Evolutionary conservation across 1,140 invertebrate genomes (phyloP).

Genomic region (Eubasilissa regina): DNA sequence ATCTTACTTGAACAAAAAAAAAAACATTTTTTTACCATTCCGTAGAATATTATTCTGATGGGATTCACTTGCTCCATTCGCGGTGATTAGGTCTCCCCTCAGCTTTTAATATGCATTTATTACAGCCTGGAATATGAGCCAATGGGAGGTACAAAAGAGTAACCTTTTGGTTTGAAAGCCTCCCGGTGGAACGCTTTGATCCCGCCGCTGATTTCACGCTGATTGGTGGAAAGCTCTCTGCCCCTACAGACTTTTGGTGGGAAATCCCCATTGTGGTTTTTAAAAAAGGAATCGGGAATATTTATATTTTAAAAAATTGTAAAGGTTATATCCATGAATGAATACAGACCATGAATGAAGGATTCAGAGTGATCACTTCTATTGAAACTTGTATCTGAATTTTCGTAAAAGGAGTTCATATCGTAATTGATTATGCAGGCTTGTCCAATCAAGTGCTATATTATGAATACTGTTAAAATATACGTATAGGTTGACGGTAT

Average conservation of each 20-base stretch:
- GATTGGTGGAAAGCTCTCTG: constrained; percentile 19
- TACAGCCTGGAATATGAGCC: constrained; percentile 42
- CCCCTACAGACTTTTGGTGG: background rate
- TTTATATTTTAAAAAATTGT: background rate
- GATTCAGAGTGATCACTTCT: too few relatives aligned
- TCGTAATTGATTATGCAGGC: too few relatives aligned
- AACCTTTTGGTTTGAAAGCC: constrained; percentile 39
- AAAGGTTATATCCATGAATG: too few relatives aligned
- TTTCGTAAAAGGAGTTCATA: too few relatives aligned
- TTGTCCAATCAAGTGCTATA: too few relatives aligned
- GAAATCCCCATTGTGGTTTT: constrained; percentile 19
- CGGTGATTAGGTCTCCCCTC: constrained; percentile 40
- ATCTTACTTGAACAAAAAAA: background rate
- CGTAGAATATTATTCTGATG: constrained; percentile 32
- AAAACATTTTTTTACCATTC: constrained; percentile 24
- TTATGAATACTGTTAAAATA: too few relatives aligned
- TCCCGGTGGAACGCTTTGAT: constrained; percentile 44
- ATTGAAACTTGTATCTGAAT: too few relatives aligned
- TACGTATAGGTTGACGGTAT: too few relatives aligned
- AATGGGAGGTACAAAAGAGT: constrained; percentile 31
- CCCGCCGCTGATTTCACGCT: constrained; percentile 44
- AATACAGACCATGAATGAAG: too few relatives aligned
- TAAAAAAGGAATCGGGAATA: background rate
- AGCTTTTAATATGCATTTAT: constrained; percentile 45
- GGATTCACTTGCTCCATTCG: constrained; percentile 36